Conservation (phyloP, 2,113 vertebrate genomes). For the Mellivora capensis region DNA sequence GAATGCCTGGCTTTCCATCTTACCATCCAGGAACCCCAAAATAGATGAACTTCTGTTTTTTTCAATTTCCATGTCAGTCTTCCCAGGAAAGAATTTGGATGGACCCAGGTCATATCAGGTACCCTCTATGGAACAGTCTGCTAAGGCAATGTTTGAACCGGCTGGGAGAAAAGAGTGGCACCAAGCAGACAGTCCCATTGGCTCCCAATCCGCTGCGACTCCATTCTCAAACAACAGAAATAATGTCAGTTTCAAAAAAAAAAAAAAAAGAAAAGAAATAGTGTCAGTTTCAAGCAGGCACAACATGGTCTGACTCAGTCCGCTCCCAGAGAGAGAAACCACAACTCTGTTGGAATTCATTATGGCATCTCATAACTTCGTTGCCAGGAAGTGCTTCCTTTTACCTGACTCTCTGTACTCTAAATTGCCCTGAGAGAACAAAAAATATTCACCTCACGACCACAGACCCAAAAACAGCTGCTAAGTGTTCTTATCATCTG, state of each 20-base stretch:
- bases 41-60: background rate
- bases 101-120: rapidly evolving
- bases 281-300: background rate
- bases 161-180: rapidly evolving
- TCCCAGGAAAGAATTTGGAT: background rate
- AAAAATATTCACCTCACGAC: background rate
- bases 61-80: background rate
- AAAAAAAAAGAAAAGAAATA: too few relatives aligned
- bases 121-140: background rate
- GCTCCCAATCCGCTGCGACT: too few relatives aligned
- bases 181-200: background rate
- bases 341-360: background rate
- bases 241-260: background rate
- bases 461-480: background rate
- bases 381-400: background rate
- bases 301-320: background rate
- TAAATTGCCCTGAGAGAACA: background rate
- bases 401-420: background rate
- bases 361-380: background rate
- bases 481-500: background rate
- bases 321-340: background rate
- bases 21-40: background rate
- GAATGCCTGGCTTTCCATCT: background rate
- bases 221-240: background rate
- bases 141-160: background rate